phyloP scores from a whole-genome alignment of 2,797 vertebrate species.

The Amblyopsis hoosieri region DNA sequence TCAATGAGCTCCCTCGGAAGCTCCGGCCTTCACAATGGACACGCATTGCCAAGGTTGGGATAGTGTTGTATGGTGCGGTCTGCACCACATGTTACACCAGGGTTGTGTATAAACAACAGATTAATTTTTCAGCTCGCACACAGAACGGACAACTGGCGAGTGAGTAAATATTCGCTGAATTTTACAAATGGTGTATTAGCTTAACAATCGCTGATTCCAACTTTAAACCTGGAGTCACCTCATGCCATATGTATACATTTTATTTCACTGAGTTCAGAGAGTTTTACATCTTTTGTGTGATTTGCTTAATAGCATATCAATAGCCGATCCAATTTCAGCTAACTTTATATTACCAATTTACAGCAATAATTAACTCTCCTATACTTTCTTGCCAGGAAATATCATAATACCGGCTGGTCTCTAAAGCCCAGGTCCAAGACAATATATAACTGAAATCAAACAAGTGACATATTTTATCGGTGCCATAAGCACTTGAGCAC shows the following conservation, averaged over 20 bases:
- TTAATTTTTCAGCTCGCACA: too few species aligned
- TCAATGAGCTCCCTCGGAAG: too few species aligned
- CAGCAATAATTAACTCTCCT: background rate
- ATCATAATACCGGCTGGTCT: background rate
- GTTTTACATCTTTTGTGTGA: background rate
- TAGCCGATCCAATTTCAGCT: background rate
- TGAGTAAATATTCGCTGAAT: too few species aligned
- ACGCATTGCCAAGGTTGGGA: too few species aligned
- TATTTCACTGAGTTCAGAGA: background rate
- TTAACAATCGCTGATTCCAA: too few species aligned
- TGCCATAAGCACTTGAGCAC: background rate
- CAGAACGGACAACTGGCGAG: too few species aligned
- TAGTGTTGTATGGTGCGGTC: too few species aligned
- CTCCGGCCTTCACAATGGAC: too few species aligned
- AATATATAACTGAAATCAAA: background rate
- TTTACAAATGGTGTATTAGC: too few species aligned
- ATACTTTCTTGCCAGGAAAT: background rate
- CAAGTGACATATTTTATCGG: background rate
- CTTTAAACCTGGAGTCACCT: background rate
- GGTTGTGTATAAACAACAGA: too few species aligned
- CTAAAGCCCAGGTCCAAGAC: background rate
- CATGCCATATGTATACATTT: background rate
- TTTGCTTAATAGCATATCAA: background rate
- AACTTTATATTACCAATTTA: background rate
- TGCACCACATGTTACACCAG: too few species aligned